phyloP scores from a whole-genome alignment of 2,888 invertebrate genomes.

The Orthonychiurus folsomi region DNA sequence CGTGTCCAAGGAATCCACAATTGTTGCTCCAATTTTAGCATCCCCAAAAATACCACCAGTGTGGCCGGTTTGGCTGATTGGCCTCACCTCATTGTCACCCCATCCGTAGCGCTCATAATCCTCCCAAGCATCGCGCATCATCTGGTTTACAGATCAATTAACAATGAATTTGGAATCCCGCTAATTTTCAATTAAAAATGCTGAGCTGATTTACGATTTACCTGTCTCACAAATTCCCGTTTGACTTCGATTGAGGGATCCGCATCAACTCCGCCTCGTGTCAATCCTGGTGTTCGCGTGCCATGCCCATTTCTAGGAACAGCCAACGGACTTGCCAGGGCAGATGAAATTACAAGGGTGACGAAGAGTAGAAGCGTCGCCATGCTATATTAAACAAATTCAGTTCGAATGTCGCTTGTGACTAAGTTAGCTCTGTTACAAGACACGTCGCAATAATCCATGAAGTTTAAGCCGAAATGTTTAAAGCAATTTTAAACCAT shows the following conservation, averaged over 20 bases:
- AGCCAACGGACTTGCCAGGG: neutral
- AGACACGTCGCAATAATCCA: too few species aligned
- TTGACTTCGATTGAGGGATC: conserved; percentile 60
- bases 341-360: neutral
- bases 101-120: conserved; percentile 94
- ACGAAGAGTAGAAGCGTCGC: neutral
- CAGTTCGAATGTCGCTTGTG: neutral
- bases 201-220: conserved; percentile 44
- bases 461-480: too few species aligned
- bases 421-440: too few species aligned
- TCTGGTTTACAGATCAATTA: conserved; percentile 58
- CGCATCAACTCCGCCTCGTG: conserved; percentile 58
- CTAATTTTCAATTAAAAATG: neutral
- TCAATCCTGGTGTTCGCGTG: neutral
- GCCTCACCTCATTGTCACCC: conserved; percentile 96
- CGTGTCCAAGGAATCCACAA: conserved; percentile 93
- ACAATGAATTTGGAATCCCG: neutral
- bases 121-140: conserved; percentile 98
- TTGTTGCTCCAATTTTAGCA: conserved; percentile 80
- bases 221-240: conserved; percentile 81
- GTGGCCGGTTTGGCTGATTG: conserved; percentile 80
- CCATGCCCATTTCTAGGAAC: neutral
- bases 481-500: too few species aligned
- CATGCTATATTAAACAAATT: neutral
- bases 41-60: conserved; percentile 82